phyloP scores from a whole-genome alignment of 2,113 vertebrate species.

The Serilophus lunatus region DNA sequence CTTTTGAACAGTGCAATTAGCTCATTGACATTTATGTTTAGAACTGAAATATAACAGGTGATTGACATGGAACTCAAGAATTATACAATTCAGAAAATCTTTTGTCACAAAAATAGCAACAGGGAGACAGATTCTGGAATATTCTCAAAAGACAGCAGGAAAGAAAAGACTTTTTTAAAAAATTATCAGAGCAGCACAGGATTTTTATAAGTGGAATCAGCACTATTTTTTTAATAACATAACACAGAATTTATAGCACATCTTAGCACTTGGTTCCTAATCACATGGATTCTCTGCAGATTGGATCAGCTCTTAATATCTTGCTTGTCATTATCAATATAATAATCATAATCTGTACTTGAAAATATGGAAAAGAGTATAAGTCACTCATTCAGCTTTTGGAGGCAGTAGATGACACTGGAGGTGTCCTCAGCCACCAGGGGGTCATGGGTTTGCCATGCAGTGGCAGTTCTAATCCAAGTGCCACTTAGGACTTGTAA shows the following conservation, averaged over 20 bases:
- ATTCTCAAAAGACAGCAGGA: not conserved
- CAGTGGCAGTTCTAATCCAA: not conserved
- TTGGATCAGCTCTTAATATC: not conserved
- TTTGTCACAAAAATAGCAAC: conserved; percentile 14
- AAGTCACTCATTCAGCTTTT: not conserved
- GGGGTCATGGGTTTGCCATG: not conserved
- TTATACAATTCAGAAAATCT: not conserved
- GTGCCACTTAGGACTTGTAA: not conserved
- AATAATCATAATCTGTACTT: not conserved
- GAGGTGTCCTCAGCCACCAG: not conserved
- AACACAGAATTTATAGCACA: not conserved
- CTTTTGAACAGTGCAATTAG: conserved; percentile 15
- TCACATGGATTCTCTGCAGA: not conserved
- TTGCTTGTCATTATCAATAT: not conserved
- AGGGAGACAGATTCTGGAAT: not conserved
- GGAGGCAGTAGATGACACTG: not conserved
- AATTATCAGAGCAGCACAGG: not conserved
- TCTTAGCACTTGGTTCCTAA: not conserved
- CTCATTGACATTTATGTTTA: conserved; percentile 33
- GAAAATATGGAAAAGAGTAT: rapidly evolving
- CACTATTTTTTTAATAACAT: not conserved
- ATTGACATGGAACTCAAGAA: conserved; percentile 21
- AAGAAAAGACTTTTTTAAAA: not conserved
- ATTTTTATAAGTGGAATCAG: not conserved
- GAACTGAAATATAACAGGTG: not conserved